phyloP scores from a whole-genome alignment of 2,888 invertebrate species.

The Nomada lathburiana region DNA sequence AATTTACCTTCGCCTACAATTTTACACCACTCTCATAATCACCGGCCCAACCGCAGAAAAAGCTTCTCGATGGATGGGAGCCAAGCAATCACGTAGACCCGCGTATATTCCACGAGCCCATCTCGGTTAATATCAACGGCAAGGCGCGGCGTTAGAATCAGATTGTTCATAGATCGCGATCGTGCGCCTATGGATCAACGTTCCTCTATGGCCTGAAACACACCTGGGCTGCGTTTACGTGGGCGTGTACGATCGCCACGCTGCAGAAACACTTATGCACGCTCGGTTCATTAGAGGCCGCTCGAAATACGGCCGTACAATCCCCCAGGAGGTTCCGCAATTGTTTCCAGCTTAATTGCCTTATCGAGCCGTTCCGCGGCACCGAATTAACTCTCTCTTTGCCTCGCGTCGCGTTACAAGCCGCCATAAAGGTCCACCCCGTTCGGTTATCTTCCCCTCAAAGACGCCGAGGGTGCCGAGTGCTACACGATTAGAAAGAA shows the following conservation, averaged over 20 bases:
- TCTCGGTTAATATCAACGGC: conserved; percentile 1
- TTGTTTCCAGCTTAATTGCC: conserved; percentile 72
- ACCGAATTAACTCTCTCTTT: conserved; percentile 54
- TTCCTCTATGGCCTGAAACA: conserved; percentile 55
- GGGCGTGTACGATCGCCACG: conserved; percentile 53
- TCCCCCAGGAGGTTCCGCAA: conserved; percentile 59
- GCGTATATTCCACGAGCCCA: conserved; percentile 14
- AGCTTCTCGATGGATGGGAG: not conserved
- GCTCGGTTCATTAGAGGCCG: conserved; percentile 68
- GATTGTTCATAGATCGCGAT: conserved; percentile 47
- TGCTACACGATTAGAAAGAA: too few species aligned
- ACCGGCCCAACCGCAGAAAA: not conserved
- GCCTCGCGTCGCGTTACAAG: conserved; percentile 58
- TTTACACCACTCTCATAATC: too few species aligned
- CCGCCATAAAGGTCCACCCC: conserved; percentile 54
- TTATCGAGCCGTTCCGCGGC: conserved; percentile 60
- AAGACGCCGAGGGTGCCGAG: conserved; percentile 34
- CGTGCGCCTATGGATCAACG: conserved; percentile 41
- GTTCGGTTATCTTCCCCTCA: conserved; percentile 37
- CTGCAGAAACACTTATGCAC: conserved; percentile 64
- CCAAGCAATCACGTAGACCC: not conserved
- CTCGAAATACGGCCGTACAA: conserved; percentile 59
- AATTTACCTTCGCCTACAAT: too few species aligned
- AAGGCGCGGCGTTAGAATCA: not conserved
- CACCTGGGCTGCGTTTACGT: conserved; percentile 56